Evolutionary conservation across 2,113 vertebrate species (phyloP).

Genomic region (Pseudorectes ferrugineus): DNA sequence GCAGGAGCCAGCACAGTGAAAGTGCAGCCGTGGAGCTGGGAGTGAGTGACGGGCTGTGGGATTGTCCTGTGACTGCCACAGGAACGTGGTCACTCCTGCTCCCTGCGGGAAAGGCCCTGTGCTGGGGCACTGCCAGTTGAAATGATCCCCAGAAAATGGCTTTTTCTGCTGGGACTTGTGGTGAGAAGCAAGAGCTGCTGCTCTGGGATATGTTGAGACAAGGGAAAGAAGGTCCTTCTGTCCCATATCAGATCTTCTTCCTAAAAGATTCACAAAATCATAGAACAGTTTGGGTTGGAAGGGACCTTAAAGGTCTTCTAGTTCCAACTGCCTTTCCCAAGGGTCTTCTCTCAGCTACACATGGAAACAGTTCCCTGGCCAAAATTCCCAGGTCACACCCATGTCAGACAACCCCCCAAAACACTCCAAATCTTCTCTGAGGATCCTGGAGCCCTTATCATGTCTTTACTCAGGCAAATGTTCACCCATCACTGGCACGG

Average conservation of each 20-base stretch:
- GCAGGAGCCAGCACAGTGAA: background rate
- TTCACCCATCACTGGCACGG: accelerated
- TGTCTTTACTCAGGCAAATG: background rate
- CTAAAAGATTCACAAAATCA: background rate
- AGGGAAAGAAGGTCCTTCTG: background rate
- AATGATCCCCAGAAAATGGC: background rate
- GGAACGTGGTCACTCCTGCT: background rate
- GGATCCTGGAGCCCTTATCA: background rate
- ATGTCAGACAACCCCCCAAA: accelerated
- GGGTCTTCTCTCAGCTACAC: background rate
- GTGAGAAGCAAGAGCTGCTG: background rate
- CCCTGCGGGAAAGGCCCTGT: background rate
- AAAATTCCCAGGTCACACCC: background rate
- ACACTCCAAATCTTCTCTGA: background rate
- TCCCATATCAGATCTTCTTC: background rate
- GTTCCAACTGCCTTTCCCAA: background rate
- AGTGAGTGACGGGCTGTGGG: background rate
- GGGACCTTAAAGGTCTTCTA: background rate
- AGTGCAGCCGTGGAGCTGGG: background rate
- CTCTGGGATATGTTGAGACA: background rate
- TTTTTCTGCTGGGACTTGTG: background rate
- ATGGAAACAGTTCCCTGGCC: accelerated
- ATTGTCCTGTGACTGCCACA: background rate
- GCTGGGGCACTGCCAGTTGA: background rate
- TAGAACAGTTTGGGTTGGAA: background rate